Percentiles rank a stretch among this genome's conserved stretches.
Conservation (phyloP, 2,113 vertebrate species). For the Seriola dumerili region DNA sequence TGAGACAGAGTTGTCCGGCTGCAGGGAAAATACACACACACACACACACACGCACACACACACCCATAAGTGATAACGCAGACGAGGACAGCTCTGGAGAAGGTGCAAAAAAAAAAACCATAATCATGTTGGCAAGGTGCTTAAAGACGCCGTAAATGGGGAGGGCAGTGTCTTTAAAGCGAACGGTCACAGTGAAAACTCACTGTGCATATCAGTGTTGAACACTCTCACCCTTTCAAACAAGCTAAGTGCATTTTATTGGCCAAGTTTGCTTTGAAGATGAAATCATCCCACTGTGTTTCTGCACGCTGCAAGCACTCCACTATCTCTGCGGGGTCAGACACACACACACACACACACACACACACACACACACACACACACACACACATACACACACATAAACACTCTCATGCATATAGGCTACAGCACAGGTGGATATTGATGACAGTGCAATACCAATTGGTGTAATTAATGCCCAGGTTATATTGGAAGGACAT, state of each 20-base stretch:
- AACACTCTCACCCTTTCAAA: constrained; percentile 18
- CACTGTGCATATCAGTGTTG: neutral
- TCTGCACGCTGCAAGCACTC: constrained; percentile 27
- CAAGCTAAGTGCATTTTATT: constrained; percentile 40
- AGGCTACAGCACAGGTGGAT: constrained; percentile 61
- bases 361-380: neutral
- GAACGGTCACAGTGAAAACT: constrained; percentile 8
- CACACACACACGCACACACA: neutral
- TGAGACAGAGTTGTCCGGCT: constrained; percentile 1
- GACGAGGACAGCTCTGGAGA: constrained; percentile 23
- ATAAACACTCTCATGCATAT: neutral
- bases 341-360: constrained; percentile 12
- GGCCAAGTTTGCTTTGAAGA: constrained; percentile 51
- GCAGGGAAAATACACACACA: constrained; percentile 2
- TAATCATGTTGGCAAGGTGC: constrained; percentile 32
- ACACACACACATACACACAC: neutral
- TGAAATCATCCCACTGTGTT: constrained; percentile 39
- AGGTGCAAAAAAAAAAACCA: constrained; percentile 19
- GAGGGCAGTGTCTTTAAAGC: constrained; percentile 31
- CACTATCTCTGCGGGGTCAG: constrained; percentile 13
- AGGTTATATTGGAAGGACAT: constrained; percentile 81
- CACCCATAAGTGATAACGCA: constrained; percentile 13
- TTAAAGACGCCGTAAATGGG: constrained; percentile 23
- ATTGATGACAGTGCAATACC: constrained; percentile 83
- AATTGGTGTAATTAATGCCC: constrained; percentile 85